A percentile compares a stretch with the other conserved stretches of the same genome.
These are phyloP conservation scores for Threskiornis aethiopicus DNA, from an alignment of 2,797 vertebrate species.

Conservation along the genomic window DNA sequence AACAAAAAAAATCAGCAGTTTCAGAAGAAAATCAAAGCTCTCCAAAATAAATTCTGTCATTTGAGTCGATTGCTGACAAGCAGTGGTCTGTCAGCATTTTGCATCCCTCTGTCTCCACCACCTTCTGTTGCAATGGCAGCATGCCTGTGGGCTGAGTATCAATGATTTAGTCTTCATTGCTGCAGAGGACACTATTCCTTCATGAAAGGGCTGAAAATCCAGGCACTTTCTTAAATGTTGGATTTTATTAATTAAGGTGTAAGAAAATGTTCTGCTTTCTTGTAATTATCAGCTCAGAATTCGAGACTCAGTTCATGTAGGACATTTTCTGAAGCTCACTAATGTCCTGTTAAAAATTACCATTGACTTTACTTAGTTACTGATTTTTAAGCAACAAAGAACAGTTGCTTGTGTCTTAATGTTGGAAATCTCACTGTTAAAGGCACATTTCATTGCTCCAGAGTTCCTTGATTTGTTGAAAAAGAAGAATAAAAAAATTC, in stretches of 20 bases:
- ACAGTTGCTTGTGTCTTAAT: background rate
- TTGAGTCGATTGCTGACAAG: background rate
- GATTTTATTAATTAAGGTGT: background rate
- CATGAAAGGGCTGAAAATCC: background rate
- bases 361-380: background rate
- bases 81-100: constrained; percentile 17
- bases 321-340: background rate
- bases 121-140: constrained; percentile 3
- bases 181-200: background rate
- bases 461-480: background rate
- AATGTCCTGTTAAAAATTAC: background rate
- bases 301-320: background rate
- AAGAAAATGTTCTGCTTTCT: background rate
- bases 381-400: background rate
- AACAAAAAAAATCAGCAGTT: background rate
- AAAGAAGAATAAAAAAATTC: background rate
- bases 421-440: background rate
- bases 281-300: background rate
- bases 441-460: background rate
- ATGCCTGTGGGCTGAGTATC: background rate
- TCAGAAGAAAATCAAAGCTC: background rate
- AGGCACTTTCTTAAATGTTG: background rate
- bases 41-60: background rate
- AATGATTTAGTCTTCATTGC: background rate
- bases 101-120: background rate